Evolutionary conservation across 2,113 vertebrate genomes (phyloP).

Genomic region (Beaufortia kweichowensis): DNA sequence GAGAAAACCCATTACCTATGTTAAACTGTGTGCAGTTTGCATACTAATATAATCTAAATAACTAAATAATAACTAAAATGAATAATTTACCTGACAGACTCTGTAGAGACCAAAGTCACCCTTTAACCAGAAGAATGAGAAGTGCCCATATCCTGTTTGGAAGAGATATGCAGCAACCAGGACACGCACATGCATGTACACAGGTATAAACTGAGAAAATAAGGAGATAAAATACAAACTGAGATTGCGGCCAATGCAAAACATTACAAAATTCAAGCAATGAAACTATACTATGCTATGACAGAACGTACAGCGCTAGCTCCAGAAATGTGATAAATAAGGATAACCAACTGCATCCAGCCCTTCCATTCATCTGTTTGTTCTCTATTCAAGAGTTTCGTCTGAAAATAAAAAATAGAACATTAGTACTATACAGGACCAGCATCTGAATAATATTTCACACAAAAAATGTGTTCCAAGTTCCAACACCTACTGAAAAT

Average conservation of each 20-base stretch:
- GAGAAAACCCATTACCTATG: not conserved
- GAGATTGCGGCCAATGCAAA: not conserved
- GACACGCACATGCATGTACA: constrained; percentile 97
- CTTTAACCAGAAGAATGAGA: constrained; percentile 98
- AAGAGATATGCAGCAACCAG: constrained; percentile 97
- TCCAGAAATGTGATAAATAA: constrained; percentile 98
- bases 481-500: not conserved
- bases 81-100: constrained; percentile 87
- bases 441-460: too few relatives aligned
- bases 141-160: constrained; percentile 97
- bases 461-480: too few relatives aligned
- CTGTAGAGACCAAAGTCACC: constrained; percentile 94
- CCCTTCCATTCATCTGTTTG: constrained; percentile 99
- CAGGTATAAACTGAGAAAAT: constrained; percentile 87
- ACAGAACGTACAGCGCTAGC: constrained; percentile 89
- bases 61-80: not conserved
- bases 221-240: not conserved
- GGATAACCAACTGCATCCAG: constrained; percentile 99
- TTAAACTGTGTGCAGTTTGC: not conserved
- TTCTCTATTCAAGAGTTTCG: constrained; percentile 93
- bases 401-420: constrained; percentile 68
- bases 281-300: not conserved
- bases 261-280: not conserved
- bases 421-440: too few relatives aligned
- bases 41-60: not conserved